Conservation (phyloP, 2,113 vertebrate genomes). For the Pelusios castaneus region DNA sequence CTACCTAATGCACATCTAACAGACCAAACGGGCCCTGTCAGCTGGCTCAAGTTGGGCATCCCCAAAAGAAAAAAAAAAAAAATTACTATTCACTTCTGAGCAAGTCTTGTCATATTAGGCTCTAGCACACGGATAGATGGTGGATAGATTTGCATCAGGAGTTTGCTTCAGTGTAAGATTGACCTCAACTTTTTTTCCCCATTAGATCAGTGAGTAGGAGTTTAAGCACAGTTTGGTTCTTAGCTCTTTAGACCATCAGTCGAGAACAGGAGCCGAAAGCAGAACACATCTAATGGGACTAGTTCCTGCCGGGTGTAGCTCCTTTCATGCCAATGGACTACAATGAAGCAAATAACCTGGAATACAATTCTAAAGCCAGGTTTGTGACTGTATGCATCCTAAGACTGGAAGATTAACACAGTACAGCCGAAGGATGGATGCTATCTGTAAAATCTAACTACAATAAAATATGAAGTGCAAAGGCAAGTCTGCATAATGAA, state of each 20-base stretch:
- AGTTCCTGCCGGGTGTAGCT: neutral
- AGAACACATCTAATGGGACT: neutral
- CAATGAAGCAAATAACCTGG: neutral
- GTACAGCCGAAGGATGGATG: neutral
- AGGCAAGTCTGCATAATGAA: neutral
- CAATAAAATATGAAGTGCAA: rapidly evolving
- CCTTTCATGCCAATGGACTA: neutral
- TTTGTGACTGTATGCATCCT: neutral
- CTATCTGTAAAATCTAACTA: neutral
- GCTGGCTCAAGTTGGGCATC: neutral
- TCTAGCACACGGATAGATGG: neutral
- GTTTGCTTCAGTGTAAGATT: neutral
- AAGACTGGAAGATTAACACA: neutral
- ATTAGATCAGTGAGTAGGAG: neutral
- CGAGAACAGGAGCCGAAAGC: neutral
- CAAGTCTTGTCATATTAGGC: neutral
- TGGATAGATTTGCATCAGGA: neutral
- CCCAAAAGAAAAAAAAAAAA: neutral
- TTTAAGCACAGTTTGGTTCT: neutral
- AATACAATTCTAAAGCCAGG: neutral
- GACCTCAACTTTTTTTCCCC: rapidly evolving
- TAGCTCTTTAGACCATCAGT: neutral
- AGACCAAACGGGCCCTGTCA: neutral
- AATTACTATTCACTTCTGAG: neutral
- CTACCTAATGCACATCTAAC: neutral